A percentile compares a stretch with the other conserved stretches of the same genome.
Evolutionary conservation across 2,113 vertebrate species (phyloP).

Genomic region (Salvelinus namaycush): DNA sequence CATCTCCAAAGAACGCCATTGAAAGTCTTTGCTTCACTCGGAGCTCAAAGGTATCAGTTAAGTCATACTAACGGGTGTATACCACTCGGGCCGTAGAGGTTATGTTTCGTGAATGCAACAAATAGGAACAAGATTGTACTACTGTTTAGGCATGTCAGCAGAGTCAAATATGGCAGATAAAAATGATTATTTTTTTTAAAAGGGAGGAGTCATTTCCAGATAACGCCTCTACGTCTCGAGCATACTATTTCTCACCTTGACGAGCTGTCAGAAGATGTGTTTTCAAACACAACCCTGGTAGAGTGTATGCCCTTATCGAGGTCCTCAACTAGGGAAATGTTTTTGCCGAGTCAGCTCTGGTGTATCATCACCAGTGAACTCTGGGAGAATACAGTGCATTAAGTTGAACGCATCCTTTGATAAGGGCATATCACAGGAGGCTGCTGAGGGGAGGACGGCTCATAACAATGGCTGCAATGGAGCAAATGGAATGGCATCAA

Average conservation of each 20-base stretch:
- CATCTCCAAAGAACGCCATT: not conserved
- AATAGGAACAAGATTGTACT: not conserved
- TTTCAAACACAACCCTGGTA: constrained; percentile 13
- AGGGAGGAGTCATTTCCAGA: constrained; percentile 23
- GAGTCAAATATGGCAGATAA: constrained; percentile 15
- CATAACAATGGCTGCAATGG: too few relatives aligned
- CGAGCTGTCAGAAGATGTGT: constrained; percentile 16
- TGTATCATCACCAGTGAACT: not conserved
- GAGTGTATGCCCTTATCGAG: not conserved
- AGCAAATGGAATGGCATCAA: too few relatives aligned
- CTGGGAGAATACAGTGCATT: not conserved
- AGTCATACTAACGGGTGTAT: constrained; percentile 24
- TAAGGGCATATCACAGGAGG: not conserved
- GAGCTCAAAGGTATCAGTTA: too few relatives aligned
- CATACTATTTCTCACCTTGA: constrained; percentile 33
- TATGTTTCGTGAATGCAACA: constrained; percentile 32
- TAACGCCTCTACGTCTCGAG: constrained; percentile 34
- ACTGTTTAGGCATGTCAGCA: not conserved
- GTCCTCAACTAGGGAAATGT: constrained; percentile 1
- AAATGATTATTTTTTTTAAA: constrained; percentile 11
- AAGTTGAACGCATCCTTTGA: not conserved
- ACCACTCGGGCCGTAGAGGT: constrained; percentile 21
- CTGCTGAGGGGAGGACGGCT: too few relatives aligned
- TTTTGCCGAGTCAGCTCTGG: not conserved
- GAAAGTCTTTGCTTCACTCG: too few relatives aligned